Evolutionary conservation across 2,113 vertebrate species (phyloP).

Genomic region (Eulacestoma nigropectus): DNA sequence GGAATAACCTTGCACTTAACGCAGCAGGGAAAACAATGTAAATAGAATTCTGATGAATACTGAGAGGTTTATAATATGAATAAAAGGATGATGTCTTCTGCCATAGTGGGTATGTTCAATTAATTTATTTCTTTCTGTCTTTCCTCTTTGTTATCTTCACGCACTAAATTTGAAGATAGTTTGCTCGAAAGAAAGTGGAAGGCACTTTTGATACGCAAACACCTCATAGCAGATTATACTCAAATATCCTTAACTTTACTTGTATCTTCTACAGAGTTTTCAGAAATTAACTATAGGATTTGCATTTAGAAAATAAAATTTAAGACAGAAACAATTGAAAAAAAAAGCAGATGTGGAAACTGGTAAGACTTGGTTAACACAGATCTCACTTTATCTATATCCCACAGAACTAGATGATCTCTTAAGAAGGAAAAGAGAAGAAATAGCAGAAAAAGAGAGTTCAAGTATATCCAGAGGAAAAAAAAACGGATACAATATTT

Average conservation of each 20-base stretch:
- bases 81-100: not conserved
- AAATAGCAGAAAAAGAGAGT: not conserved
- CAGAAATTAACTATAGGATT: not conserved
- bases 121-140: not conserved
- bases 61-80: not conserved
- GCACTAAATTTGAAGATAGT: not conserved
- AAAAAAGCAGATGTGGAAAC: not conserved
- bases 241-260: not conserved
- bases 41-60: not conserved
- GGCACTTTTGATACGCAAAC: not conserved
- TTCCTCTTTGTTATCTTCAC: not conserved
- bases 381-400: not conserved
- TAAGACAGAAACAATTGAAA: not conserved
- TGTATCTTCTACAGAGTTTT: not conserved
- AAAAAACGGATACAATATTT: not conserved
- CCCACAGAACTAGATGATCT: not conserved
- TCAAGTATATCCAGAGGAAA: not conserved
- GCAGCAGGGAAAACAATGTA: not conserved
- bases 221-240: not conserved
- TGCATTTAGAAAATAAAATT: not conserved
- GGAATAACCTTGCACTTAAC: not conserved
- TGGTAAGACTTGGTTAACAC: not conserved
- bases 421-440: not conserved
- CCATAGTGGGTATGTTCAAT: not conserved
- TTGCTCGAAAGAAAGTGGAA: not conserved